phyloP scores from a whole-genome alignment of 2,888 invertebrate genomes.

The Thecocarcelia acutangulata region DNA sequence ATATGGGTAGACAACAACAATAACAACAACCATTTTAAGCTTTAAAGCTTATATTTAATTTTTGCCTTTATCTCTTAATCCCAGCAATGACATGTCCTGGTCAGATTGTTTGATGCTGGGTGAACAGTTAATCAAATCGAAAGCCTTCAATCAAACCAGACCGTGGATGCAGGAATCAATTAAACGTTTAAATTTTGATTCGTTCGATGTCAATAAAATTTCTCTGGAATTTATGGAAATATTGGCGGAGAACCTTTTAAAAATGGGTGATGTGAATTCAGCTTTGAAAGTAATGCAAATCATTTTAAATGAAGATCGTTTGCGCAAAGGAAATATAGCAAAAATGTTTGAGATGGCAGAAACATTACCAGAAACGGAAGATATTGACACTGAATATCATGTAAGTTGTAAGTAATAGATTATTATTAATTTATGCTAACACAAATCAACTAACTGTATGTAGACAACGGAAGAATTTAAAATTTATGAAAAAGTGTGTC shows the following conservation, averaged over 20 bases:
- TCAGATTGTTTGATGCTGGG: constrained; percentile 98
- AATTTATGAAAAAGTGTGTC: constrained; percentile 81
- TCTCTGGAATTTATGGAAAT: constrained; percentile 76
- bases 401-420: constrained; percentile 33
- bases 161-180: constrained; percentile 97
- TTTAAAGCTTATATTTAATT: too few species aligned
- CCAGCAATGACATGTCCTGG: constrained; percentile 84
- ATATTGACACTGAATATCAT: constrained; percentile 52
- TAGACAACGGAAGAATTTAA: constrained; percentile 75
- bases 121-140: constrained; percentile 93
- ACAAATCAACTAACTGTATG: neutral
- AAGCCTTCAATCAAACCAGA: constrained; percentile 95
- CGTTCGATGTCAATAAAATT: constrained; percentile 62
- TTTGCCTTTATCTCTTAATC: too few species aligned
- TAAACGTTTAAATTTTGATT: constrained; percentile 86
- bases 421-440: neutral
- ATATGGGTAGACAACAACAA: constrained; percentile 84
- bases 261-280: constrained; percentile 87
- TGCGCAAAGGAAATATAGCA: constrained; percentile 89
- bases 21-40: neutral
- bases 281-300: constrained; percentile 93
- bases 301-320: constrained; percentile 88
- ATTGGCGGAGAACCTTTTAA: constrained; percentile 75
- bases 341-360: constrained; percentile 75
- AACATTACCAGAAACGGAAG: constrained; percentile 20